phyloP scores from a whole-genome alignment of 2,888 invertebrate species.

The Alviniconcha strummeri region DNA sequence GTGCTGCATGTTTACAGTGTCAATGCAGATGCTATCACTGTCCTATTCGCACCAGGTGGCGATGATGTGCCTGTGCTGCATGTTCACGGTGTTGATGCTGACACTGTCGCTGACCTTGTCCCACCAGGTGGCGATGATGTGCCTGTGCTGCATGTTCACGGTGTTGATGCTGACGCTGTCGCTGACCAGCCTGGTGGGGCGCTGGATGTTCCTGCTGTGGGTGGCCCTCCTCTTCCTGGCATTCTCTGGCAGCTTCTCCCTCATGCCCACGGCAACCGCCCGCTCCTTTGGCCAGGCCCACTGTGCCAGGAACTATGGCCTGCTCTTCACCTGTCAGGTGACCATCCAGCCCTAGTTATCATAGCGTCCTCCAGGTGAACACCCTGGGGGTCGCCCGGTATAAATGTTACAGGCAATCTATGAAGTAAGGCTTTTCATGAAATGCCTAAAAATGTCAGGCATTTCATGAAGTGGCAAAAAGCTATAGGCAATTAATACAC shows the following conservation, averaged over 20 bases:
- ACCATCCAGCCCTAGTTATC: constrained; percentile 24
- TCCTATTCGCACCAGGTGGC: constrained; percentile 63
- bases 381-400: too few species aligned
- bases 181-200: constrained; percentile 57
- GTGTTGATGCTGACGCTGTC: constrained; percentile 51
- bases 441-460: too few species aligned
- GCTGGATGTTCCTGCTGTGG: constrained; percentile 65
- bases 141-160: constrained; percentile 47
- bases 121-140: constrained; percentile 49
- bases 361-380: neutral
- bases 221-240: constrained; percentile 68
- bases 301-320: constrained; percentile 68
- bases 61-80: constrained; percentile 50
- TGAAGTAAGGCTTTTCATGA: too few species aligned
- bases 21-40: constrained; percentile 69
- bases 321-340: constrained; percentile 67
- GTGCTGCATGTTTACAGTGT: constrained; percentile 62
- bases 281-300: constrained; percentile 70
- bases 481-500: too few species aligned
- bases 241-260: constrained; percentile 69
- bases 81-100: too few species aligned
- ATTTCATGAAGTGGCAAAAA: too few species aligned
- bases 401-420: too few species aligned
- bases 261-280: constrained; percentile 70
- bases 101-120: constrained; percentile 64